phyloP scores from a whole-genome alignment of 64 coral and sea anemone genomes.

The Porites australiensis region DNA sequence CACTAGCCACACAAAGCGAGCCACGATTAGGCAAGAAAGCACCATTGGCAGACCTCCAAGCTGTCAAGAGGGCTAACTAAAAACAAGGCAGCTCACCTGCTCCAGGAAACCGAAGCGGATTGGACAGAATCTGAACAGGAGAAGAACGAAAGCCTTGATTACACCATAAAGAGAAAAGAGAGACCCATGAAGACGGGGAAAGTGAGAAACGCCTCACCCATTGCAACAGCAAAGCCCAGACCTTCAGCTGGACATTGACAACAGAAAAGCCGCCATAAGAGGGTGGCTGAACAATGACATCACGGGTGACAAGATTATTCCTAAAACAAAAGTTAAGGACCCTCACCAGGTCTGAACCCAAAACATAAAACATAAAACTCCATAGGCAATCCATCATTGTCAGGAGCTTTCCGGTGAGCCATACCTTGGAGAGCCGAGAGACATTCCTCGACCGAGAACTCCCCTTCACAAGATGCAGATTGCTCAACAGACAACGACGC shows the following conservation, averaged over 20 bases:
- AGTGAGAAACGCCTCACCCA: slow-evolving; percentile 14
- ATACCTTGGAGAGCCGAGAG: neutral
- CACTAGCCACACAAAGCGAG: too few species aligned
- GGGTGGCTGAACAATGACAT: neutral
- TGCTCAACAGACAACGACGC: neutral
- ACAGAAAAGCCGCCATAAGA: slow-evolving; percentile 24
- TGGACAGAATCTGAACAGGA: too few species aligned
- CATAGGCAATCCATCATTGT: neutral
- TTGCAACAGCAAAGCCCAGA: slow-evolving; percentile 2
- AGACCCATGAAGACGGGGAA: neutral
- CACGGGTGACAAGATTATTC: neutral
- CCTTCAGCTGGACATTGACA: neutral
- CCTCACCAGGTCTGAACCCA: neutral
- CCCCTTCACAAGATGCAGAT: neutral
- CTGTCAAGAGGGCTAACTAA: too few species aligned
- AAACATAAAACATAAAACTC: slow-evolving; percentile 7
- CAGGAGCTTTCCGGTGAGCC: neutral
- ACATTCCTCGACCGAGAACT: neutral
- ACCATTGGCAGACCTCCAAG: too few species aligned
- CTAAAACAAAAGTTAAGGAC: neutral
- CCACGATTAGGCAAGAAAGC: too few species aligned
- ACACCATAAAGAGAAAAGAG: neutral
- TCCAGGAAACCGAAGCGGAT: too few species aligned
- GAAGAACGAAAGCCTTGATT: too few species aligned
- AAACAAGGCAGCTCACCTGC: too few species aligned